Evolutionary conservation across 2,113 vertebrate genomes (phyloP).

Genomic region (Paramisgurnus dabryanus): DNA sequence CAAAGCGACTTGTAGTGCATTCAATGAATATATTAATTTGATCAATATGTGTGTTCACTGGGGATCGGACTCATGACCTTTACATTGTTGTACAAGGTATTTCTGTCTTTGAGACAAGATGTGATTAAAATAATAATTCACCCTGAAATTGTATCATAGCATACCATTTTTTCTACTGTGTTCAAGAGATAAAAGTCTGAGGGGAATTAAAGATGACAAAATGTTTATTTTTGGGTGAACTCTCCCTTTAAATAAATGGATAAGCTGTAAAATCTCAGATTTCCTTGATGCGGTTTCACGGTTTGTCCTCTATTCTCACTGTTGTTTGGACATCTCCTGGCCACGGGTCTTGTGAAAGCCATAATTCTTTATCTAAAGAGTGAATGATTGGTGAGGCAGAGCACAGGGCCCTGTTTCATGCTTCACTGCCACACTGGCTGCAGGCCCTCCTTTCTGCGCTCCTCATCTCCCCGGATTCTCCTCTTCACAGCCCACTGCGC

Average conservation of each 20-base stretch:
- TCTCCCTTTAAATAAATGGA: background rate
- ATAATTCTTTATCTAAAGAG: constrained; percentile 38
- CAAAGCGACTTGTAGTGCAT: no score
- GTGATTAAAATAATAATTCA: background rate
- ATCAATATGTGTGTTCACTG: no score
- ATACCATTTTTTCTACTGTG: no score
- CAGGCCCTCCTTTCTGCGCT: background rate
- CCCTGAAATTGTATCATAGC: no score
- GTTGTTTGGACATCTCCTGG: background rate
- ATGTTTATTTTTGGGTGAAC: no score
- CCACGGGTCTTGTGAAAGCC: constrained; percentile 16
- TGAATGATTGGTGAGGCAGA: constrained; percentile 24
- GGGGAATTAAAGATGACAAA: no score
- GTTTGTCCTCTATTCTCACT: background rate
- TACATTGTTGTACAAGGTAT: no score
- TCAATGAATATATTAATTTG: no score
- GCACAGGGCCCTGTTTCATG: constrained; percentile 22
- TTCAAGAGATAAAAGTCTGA: no score
- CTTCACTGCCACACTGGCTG: constrained; percentile 3
- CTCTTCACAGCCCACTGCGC: constrained; percentile 34
- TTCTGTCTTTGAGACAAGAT: background rate
- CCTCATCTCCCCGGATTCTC: background rate
- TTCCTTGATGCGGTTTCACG: background rate
- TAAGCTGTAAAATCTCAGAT: background rate
- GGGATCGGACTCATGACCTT: no score